Evolutionary conservation across 2,797 vertebrate genomes (phyloP).

Genomic region (Okamejei kenojei): DNA sequence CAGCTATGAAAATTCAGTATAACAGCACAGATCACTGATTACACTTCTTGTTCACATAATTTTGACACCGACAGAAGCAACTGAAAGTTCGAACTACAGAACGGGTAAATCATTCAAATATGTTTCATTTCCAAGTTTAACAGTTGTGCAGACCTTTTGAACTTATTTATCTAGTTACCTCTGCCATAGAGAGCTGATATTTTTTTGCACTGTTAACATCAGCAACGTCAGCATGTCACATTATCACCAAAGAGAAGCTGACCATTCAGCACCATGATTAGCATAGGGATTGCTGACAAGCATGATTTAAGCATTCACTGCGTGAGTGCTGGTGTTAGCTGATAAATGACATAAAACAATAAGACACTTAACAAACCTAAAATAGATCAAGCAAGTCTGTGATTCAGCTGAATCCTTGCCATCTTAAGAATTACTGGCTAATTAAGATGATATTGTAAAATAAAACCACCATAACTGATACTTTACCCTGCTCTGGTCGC

Average conservation of each 20-base stretch:
- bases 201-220: not conserved
- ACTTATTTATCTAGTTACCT: not conserved
- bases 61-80: not conserved
- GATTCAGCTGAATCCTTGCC: not conserved
- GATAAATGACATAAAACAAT: not conserved
- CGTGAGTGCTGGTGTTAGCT: not conserved
- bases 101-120: too few species aligned
- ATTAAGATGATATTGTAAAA: not conserved
- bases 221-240: not conserved
- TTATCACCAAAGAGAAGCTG: not conserved
- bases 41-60: not conserved
- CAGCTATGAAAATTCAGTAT: not conserved
- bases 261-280: not conserved
- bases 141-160: not conserved
- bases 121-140: not conserved
- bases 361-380: not conserved
- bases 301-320: not conserved
- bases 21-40: not conserved
- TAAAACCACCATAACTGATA: not conserved
- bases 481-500: constrained; percentile 75
- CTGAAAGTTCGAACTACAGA: not conserved
- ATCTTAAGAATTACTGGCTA: not conserved
- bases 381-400: not conserved
- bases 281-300: not conserved
- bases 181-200: not conserved